Conservation (phyloP, 2,797 vertebrate genomes). For the Buceros bicornis region DNA sequence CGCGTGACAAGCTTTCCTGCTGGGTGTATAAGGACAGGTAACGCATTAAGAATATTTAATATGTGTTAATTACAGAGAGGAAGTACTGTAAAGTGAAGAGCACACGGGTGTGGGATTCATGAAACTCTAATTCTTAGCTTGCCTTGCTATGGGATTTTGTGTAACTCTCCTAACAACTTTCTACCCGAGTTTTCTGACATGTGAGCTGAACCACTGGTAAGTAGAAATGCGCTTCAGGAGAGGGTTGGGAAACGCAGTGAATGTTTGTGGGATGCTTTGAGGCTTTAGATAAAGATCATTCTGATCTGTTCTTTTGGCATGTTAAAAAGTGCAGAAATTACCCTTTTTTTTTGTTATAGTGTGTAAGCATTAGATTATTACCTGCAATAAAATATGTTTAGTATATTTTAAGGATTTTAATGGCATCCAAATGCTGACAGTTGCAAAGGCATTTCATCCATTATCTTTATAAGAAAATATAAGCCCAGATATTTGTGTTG, state of each 20-base stretch:
- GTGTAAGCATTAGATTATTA: background rate
- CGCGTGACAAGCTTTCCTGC: slow-evolving; percentile 94
- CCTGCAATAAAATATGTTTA: background rate
- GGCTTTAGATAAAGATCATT: background rate
- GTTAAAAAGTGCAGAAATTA: background rate
- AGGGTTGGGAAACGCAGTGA: background rate
- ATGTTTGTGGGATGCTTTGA: background rate
- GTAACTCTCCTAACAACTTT: background rate
- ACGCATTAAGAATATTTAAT: background rate
- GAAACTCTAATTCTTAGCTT: background rate
- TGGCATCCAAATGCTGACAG: background rate
- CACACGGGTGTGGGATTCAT: background rate
- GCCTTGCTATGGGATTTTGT: background rate
- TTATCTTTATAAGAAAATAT: background rate
- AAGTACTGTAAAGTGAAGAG: background rate
- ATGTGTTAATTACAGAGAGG: background rate
- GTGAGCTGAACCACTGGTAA: background rate
- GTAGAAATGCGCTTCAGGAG: background rate
- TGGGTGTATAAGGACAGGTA: slow-evolving; percentile 91
- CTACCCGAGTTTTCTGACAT: background rate
- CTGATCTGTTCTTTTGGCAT: rapidly evolving
- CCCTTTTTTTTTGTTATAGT: rapidly evolving
- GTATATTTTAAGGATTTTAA: background rate
- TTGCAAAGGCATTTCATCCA: background rate
- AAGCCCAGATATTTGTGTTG: background rate